Percentiles rank a stretch among this genome's conserved stretches.
Evolutionary conservation across 2,888 invertebrate genomes (phyloP).

Genomic region (Subacronicta megacephala): DNA sequence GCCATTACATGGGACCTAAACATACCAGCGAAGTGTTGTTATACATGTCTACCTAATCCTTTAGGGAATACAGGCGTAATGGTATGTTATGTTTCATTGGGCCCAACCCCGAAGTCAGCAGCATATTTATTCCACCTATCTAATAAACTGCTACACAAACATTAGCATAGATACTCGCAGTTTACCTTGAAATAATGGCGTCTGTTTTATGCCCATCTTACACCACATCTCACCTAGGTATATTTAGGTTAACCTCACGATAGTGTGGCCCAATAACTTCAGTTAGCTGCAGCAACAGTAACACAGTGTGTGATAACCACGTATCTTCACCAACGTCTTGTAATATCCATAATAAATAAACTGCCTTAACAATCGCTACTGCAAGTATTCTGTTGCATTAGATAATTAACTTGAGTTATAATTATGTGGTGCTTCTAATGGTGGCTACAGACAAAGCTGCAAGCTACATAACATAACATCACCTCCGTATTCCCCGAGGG

Average conservation of each 20-base stretch:
- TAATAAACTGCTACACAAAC: no score
- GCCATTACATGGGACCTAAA: no score
- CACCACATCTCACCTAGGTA: background rate
- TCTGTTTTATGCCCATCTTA: background rate
- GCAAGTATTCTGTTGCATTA: slow-evolving; percentile 23
- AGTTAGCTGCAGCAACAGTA: background rate
- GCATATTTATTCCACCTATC: no score
- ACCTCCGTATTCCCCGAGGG: no score
- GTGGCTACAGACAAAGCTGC: background rate
- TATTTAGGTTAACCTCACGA: background rate
- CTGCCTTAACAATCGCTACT: slow-evolving; percentile 27
- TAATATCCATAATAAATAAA: slow-evolving; percentile 31
- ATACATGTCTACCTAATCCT: no score
- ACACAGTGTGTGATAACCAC: slow-evolving; percentile 5
- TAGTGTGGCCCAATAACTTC: background rate
- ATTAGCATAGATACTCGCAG: no score
- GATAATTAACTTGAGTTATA: slow-evolving; percentile 15
- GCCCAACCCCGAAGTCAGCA: no score
- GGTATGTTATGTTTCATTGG: no score
- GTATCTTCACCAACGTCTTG: slow-evolving; percentile 18
- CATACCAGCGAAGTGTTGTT: no score
- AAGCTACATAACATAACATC: background rate
- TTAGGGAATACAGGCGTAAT: no score
- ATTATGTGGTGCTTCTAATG: slow-evolving; percentile 9
- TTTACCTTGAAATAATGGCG: no score